Percentiles rank a stretch among this genome's conserved stretches.
Conservation (phyloP, 2,888 invertebrate genomes). For the Ecliptopera silaceata region DNA sequence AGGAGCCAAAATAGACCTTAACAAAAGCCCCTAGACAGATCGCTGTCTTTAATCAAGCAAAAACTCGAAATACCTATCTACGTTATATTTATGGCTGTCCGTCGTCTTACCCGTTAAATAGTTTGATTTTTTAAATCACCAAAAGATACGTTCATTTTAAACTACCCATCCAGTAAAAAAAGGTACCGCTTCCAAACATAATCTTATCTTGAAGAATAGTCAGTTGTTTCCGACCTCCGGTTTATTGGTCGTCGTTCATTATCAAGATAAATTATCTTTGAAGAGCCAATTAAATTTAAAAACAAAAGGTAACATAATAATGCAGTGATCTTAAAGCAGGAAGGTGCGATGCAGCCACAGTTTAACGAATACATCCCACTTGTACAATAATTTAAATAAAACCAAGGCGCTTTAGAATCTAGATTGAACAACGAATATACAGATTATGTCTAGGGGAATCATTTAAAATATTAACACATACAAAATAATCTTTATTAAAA, state of each 20-base stretch:
- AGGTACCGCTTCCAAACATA: constrained; percentile 41
- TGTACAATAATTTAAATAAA: not conserved
- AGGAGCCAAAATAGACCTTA: too few relatives aligned
- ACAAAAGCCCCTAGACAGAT: too few relatives aligned
- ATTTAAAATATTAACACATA: not conserved
- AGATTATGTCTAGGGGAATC: not conserved
- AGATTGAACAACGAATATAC: not conserved
- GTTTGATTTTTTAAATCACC: not conserved
- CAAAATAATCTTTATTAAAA: not conserved
- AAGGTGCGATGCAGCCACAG: constrained; percentile 17
- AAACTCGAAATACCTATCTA: too few relatives aligned
- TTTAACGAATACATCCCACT: not conserved
- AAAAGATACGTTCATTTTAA: not conserved
- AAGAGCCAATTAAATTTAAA: constrained; percentile 83
- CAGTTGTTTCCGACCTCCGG: constrained; percentile 73
- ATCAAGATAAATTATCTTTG: constrained; percentile 82
- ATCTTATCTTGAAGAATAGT: constrained; percentile 74
- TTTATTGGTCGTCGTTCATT: constrained; percentile 82
- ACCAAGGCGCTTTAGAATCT: not conserved
- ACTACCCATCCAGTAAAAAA: constrained; percentile 11
- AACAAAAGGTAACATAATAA: constrained; percentile 83
- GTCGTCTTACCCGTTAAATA: too few relatives aligned
- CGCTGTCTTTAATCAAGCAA: too few relatives aligned
- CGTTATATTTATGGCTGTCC: too few relatives aligned
- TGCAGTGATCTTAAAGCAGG: constrained; percentile 60